phyloP scores from a whole-genome alignment of 2,797 vertebrate genomes.

The Parauchenoglanis punctatus region DNA sequence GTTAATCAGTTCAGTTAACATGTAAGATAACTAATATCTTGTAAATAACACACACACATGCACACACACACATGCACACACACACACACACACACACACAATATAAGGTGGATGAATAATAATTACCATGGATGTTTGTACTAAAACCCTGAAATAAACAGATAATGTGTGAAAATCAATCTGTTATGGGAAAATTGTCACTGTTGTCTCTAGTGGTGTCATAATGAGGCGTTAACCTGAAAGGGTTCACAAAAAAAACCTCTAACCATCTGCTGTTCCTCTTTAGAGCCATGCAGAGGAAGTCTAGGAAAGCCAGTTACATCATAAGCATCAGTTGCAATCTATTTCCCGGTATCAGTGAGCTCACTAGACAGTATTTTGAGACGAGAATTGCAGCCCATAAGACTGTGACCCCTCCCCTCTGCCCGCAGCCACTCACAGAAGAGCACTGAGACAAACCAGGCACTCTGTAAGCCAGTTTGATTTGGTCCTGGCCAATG shows the following conservation, averaged over 20 bases:
- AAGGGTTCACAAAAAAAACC: slow-evolving; percentile 40
- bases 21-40: not conserved
- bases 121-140: not conserved
- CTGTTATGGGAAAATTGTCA: slow-evolving; percentile 13
- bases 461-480: slow-evolving; percentile 45
- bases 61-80: not conserved
- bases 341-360: slow-evolving; percentile 34
- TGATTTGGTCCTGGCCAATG: slow-evolving; percentile 59
- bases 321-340: slow-evolving; percentile 39
- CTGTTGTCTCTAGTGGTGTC: slow-evolving; percentile 11
- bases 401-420: slow-evolving; percentile 34
- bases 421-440: slow-evolving; percentile 37
- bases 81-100: too few species aligned
- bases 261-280: slow-evolving; percentile 38
- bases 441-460: slow-evolving; percentile 41
- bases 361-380: slow-evolving; percentile 32
- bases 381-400: slow-evolving; percentile 25
- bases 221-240: slow-evolving; percentile 20
- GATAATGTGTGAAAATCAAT: slow-evolving; percentile 27
- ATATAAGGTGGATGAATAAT: not conserved
- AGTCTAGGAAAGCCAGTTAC: slow-evolving; percentile 30
- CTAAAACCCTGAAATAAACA: not conserved
- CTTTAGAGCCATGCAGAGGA: slow-evolving; percentile 34
- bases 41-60: not conserved
- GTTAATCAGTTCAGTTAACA: not conserved